Evolutionary conservation across 2,113 vertebrate genomes (phyloP), one percentile per base, ranked within the genome.

Genomic region (Tachuris rubrigastra): DNA sequence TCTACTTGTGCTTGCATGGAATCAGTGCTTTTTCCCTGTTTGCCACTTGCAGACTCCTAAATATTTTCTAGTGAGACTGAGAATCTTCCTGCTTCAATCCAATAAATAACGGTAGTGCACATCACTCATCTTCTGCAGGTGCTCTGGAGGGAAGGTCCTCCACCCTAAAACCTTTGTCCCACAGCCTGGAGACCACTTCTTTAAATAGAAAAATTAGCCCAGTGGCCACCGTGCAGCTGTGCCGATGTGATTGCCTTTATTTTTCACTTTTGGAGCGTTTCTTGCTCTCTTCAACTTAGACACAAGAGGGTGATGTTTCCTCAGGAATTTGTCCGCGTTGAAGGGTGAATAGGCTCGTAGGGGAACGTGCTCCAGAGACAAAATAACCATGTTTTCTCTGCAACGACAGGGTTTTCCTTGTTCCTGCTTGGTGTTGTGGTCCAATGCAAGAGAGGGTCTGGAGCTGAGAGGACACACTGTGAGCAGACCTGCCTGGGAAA

Each of bases 291-390:
- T 25, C 74, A 8, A 10, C 9, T 42, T 41, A 58, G 52, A 87
- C 97, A 75, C 95, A 25, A 97, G 97, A 96, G 97, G 96, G 97
- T 68, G 75, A 7, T 91, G 6, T 95, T 95, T 91, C 85, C 92
- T 81, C 89, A 85, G 58, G 37, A 97, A 96, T 88, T 82, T 52
- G 14, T 4, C 24, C 39, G 16, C 8, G 20, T 1, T 37, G 19
- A 3, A 5, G 6, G 1, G 17, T 3, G 44, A 44, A 2, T 6
- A 5, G 24, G 27, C 8, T 80, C 4, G 1, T 0, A 39, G 19
- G 17, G n/a, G 24, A 52, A 27, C 0, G 72, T 6, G 31, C 9
- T 75, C 14, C 6, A 0, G n/a, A 14, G 31, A 33, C 41, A 20
- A 46, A 89, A 67, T 7, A 1, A 4, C 19, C 24, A 0, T 0